Conservation (phyloP, 2,888 invertebrate genomes). For the Unio pictorum region DNA sequence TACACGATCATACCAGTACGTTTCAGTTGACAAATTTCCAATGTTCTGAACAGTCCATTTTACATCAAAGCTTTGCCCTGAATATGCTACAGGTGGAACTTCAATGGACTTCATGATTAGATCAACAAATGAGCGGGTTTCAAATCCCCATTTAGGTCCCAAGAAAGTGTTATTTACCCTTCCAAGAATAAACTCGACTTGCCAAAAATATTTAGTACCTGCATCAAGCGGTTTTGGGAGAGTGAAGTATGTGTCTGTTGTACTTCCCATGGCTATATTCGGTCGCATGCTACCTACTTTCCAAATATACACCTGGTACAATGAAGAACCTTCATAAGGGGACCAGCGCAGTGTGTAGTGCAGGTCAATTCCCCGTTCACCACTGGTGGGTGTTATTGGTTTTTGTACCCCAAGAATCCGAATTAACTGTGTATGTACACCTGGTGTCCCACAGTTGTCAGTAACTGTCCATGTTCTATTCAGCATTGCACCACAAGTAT, state of each 20-base stretch:
- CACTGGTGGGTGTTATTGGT: slow-evolving; percentile 18
- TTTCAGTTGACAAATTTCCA: slow-evolving; percentile 10
- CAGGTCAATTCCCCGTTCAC: slow-evolving; percentile 14
- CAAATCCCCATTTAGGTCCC: slow-evolving; percentile 22
- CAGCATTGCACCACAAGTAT: slow-evolving; percentile 8
- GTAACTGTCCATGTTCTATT: slow-evolving; percentile 12
- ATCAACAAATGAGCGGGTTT: slow-evolving; percentile 16
- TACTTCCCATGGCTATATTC: background rate
- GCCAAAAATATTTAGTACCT: slow-evolving; percentile 20
- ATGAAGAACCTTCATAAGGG: background rate
- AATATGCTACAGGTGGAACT: slow-evolving; percentile 13
- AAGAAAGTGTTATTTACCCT: slow-evolving; percentile 9
- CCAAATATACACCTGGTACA: slow-evolving; percentile 12
- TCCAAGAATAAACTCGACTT: slow-evolving; percentile 13
- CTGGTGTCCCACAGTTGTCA: slow-evolving; percentile 8
- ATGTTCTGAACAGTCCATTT: slow-evolving; percentile 21
- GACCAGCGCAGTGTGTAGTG: slow-evolving; percentile 9
- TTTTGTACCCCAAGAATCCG: slow-evolving; percentile 7
- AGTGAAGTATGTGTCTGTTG: background rate
- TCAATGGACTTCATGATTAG: slow-evolving; percentile 6
- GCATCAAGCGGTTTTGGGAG: background rate
- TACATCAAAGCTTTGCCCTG: slow-evolving; percentile 13
- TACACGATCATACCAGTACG: slow-evolving; percentile 13
- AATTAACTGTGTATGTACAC: slow-evolving; percentile 7
- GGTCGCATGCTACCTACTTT: slow-evolving; percentile 5